A percentile compares a stretch with the other conserved stretches of the same genome.
These are phyloP conservation scores for Acridotheres tristis DNA, from an alignment of 2,797 vertebrate genomes.

Conservation along the genomic window DNA sequence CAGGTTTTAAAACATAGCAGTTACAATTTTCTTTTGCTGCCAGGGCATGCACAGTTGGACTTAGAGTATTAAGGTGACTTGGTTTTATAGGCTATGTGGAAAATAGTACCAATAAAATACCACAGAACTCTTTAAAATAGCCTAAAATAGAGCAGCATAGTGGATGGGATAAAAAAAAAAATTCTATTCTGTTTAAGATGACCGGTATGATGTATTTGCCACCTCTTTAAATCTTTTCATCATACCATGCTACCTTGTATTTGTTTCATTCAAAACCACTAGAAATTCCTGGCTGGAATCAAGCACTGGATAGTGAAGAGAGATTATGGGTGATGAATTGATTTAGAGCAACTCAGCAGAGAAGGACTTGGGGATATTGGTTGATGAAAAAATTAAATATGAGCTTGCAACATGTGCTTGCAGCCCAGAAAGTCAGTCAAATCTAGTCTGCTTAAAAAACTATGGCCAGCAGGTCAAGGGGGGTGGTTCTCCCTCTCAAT, in stretches of 20 bases:
- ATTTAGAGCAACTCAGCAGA: background rate
- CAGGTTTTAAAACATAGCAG: background rate
- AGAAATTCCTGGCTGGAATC: background rate
- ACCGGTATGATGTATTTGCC: background rate
- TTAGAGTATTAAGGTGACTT: slow-evolving; percentile 41
- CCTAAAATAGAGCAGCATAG: slow-evolving; percentile 8
- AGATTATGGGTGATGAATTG: background rate
- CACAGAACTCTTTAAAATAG: slow-evolving; percentile 11
- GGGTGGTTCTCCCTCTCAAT: background rate
- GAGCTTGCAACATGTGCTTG: background rate
- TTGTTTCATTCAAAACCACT: background rate
- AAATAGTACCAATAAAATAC: slow-evolving; percentile 39
- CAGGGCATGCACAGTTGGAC: background rate
- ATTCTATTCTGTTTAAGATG: background rate
- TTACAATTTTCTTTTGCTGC: slow-evolving; percentile 16
- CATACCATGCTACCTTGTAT: background rate
- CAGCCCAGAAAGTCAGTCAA: background rate
- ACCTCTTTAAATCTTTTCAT: background rate
- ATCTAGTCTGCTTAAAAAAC: background rate
- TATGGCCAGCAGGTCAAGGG: background rate
- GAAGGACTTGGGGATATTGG: background rate
- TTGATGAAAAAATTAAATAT: background rate
- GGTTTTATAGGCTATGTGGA: slow-evolving; percentile 35
- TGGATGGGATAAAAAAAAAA: background rate
- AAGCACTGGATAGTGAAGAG: background rate